These are phyloP conservation scores for Bombus affinis DNA, from an alignment of 1,140 invertebrate genomes.

Conservation along the genomic window DNA sequence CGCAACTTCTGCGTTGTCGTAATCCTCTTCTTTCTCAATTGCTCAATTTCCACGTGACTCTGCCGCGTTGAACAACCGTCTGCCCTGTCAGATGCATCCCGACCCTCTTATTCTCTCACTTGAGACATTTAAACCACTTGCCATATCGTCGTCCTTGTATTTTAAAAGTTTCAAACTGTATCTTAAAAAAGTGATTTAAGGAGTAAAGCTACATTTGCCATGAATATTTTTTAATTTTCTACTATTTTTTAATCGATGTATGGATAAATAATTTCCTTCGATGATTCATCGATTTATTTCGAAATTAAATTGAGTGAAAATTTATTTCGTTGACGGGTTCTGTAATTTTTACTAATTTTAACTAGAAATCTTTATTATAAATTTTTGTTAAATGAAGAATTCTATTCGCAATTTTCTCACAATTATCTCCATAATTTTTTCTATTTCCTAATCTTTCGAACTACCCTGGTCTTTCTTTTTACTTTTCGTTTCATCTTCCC, in stretches of 20 bases:
- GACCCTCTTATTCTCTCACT: not conserved
- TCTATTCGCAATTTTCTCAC: too few species aligned
- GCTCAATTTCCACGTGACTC: constrained; percentile 23
- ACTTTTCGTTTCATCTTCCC: too few species aligned
- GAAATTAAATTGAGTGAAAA: too few species aligned
- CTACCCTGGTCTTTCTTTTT: too few species aligned
- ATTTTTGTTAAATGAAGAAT: not conserved
- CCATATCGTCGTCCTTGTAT: not conserved
- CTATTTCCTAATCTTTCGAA: too few species aligned
- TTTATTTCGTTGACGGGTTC: not conserved
- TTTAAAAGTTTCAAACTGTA: not conserved
- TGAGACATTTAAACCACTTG: not conserved
- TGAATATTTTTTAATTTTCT: too few species aligned
- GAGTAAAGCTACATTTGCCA: rapidly evolving
- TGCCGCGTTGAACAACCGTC: not conserved
- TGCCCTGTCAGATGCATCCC: not conserved
- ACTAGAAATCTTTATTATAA: not conserved
- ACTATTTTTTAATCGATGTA: rapidly evolving
- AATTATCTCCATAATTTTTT: too few species aligned
- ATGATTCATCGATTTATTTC: too few species aligned
- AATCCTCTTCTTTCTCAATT: constrained; percentile 22
- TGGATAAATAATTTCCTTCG: too few species aligned
- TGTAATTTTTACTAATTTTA: too few species aligned
- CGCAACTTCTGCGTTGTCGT: constrained; percentile 2
- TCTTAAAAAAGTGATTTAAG: too few species aligned